A percentile compares a stretch with the other conserved stretches of the same genome.
Conservation (phyloP, 2,113 vertebrate genomes). For the Hiodon tergisus region DNA sequence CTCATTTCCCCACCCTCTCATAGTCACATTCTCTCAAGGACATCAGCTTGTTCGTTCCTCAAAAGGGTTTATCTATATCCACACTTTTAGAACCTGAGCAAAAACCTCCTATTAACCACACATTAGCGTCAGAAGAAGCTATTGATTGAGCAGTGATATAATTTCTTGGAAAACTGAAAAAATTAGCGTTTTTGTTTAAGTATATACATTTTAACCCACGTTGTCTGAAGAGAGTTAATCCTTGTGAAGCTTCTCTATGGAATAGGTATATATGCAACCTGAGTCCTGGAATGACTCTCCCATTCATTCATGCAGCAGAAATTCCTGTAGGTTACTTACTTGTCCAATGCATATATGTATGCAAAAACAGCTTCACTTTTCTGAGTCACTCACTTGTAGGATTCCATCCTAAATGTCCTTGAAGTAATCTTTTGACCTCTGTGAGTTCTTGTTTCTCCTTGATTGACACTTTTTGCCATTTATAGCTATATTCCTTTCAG, state of each 20-base stretch:
- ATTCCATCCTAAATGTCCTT: neutral
- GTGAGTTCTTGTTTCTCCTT: neutral
- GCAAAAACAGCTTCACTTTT: neutral
- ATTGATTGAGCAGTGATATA: neutral
- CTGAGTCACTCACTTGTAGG: neutral
- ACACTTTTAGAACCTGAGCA: neutral
- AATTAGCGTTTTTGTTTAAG: neutral
- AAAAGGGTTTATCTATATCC: conserved; percentile 8
- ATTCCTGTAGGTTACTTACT: no score
- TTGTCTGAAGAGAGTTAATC: no score
- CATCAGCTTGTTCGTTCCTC: no score
- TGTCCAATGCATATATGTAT: no score
- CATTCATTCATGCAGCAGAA: no score
- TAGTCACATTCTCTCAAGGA: neutral
- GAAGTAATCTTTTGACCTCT: conserved; percentile 9
- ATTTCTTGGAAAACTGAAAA: neutral
- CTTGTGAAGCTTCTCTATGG: no score
- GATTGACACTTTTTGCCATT: neutral
- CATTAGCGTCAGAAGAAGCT: neutral
- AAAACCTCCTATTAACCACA: neutral
- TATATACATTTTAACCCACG: neutral
- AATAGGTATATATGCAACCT: no score
- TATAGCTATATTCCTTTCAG: neutral
- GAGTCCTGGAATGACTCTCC: no score
- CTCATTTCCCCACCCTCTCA: neutral